Percentiles rank a stretch among this genome's conserved stretches.
Conservation (phyloP, 2,113 vertebrate genomes). For the Aramus guarauna region DNA sequence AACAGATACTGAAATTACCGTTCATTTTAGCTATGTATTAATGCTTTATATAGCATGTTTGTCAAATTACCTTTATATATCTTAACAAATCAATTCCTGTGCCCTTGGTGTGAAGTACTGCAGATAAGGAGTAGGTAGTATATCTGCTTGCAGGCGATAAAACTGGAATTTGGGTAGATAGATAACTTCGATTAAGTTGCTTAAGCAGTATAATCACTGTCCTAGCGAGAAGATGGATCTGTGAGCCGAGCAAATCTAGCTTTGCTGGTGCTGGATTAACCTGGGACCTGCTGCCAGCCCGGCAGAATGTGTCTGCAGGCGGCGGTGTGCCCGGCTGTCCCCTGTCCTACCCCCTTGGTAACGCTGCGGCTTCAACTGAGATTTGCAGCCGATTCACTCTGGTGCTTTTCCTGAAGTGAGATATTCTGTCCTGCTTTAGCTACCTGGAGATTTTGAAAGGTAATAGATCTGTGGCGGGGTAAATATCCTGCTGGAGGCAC, state of each 20-base stretch:
- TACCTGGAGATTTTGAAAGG: neutral
- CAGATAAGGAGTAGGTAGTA: conserved; percentile 23
- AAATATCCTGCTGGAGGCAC: neutral
- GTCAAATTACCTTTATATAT: conserved; percentile 31
- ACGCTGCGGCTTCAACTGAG: neutral
- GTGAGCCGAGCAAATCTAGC: neutral
- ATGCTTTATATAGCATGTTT: conserved; percentile 3
- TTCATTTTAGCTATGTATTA: neutral
- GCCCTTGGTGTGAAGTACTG: conserved; percentile 27
- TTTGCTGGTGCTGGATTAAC: neutral
- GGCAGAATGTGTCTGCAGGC: neutral
- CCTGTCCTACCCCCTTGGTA: neutral
- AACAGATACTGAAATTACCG: neutral
- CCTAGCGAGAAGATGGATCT: neutral
- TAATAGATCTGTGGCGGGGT: neutral
- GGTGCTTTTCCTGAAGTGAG: neutral
- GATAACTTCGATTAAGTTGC: neutral
- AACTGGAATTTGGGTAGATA: neutral
- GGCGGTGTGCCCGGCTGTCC: neutral
- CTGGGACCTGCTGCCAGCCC: neutral
- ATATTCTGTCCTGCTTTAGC: neutral
- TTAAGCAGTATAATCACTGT: conserved; percentile 31
- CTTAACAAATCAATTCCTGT: conserved; percentile 30
- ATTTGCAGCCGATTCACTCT: neutral
- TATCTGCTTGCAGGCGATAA: conserved; percentile 27